Evolutionary conservation across 2,797 vertebrate species (phyloP).

Genomic region (Pipistrellus pipistrellus): DNA sequence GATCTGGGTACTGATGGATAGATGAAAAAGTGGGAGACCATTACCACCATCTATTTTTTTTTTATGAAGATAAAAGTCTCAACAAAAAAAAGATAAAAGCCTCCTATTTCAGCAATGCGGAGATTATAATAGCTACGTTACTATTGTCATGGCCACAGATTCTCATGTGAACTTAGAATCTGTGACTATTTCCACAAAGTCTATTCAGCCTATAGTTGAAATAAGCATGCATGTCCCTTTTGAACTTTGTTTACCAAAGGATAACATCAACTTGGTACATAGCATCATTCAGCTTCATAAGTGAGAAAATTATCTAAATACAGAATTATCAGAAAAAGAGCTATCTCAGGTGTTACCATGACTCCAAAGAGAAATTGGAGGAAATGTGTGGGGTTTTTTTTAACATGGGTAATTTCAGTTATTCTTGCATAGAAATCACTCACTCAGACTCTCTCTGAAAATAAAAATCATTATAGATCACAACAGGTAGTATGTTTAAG

Average conservation of each 20-base stretch:
- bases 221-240: neutral
- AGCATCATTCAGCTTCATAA: neutral
- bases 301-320: slow-evolving; percentile 34
- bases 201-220: neutral
- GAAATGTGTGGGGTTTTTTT: neutral
- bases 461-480: neutral
- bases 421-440: neutral
- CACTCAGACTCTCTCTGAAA: neutral
- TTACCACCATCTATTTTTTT: neutral
- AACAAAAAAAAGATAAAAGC: neutral
- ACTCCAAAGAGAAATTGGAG: neutral
- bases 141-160: neutral
- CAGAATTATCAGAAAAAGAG: neutral
- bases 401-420: neutral
- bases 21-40: neutral
- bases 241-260: neutral
- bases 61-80: too few species aligned
- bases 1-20: neutral
- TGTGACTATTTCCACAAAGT: neutral
- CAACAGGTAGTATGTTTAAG: neutral
- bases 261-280: neutral
- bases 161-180: neutral
- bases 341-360: neutral
- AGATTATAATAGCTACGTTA: neutral
- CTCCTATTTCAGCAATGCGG: neutral